These are phyloP conservation scores for Andrena haemorrhoa DNA, from an alignment of 2,888 invertebrate species.

Conservation along the genomic window DNA sequence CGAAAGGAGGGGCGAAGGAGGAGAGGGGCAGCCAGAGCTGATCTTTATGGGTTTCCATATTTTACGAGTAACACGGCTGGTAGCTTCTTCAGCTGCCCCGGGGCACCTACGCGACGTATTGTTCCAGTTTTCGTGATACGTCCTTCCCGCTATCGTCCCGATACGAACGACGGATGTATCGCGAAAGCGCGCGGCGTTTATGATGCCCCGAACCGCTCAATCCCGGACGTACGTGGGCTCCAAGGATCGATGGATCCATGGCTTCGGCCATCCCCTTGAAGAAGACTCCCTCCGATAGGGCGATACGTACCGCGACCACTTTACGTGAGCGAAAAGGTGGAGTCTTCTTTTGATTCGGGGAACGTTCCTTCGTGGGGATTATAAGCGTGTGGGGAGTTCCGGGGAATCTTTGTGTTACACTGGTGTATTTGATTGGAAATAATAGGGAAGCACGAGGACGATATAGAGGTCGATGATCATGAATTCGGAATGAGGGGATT, in stretches of 20 bases:
- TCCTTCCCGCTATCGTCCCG: slow-evolving; percentile 38
- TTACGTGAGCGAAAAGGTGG: neutral
- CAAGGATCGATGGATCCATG: slow-evolving; percentile 48
- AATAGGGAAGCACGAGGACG: no score
- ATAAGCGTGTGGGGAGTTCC: no score
- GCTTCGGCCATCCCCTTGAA: slow-evolving; percentile 1
- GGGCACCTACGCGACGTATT: slow-evolving; percentile 67
- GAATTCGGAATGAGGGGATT: no score
- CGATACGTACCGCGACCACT: slow-evolving; percentile 27
- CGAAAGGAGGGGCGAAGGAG: slow-evolving; percentile 7
- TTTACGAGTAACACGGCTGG: slow-evolving; percentile 68
- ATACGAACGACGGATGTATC: slow-evolving; percentile 26
- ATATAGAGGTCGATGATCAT: no score
- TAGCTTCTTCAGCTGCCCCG: slow-evolving; percentile 55
- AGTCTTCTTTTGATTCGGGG: neutral
- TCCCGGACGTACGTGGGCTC: slow-evolving; percentile 33
- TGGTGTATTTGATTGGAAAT: no score
- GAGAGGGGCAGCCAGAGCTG: slow-evolving; percentile 27
- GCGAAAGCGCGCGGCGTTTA: slow-evolving; percentile 27
- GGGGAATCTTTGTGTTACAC: no score
- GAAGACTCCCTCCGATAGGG: slow-evolving; percentile 17
- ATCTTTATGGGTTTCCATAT: slow-evolving; percentile 75
- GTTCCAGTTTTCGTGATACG: slow-evolving; percentile 65
- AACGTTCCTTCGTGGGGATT: no score
- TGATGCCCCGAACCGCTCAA: slow-evolving; percentile 37